Conservation (phyloP, 2,797 vertebrate species). For the Enteromius argenteus region DNA sequence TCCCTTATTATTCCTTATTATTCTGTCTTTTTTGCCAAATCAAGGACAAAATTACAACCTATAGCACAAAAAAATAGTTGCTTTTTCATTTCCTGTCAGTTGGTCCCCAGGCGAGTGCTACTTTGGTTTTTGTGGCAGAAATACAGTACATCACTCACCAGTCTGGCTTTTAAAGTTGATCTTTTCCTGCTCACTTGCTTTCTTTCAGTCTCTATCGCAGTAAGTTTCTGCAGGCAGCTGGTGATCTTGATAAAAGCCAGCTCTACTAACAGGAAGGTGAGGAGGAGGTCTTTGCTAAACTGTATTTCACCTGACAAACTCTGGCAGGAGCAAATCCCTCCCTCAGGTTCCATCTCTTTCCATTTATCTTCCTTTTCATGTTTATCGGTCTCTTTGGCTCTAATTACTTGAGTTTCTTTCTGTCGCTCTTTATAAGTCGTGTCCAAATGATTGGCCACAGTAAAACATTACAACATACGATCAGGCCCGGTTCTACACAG, state of each 20-base stretch:
- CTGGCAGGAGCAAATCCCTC: conserved; percentile 10
- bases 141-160: conserved; percentile 1
- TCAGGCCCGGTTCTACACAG: too few species aligned
- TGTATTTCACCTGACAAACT: conserved; percentile 30
- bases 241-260: conserved; percentile 44
- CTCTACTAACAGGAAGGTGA: conserved; percentile 33
- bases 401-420: background rate
- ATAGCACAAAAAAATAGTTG: background rate
- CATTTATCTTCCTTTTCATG: background rate
- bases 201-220: background rate
- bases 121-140: background rate
- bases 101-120: background rate
- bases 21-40: background rate
- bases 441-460: background rate
- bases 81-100: background rate
- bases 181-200: background rate
- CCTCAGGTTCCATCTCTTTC: conserved; percentile 5
- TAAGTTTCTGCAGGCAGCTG: conserved; percentile 7
- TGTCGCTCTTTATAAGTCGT: background rate
- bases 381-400: background rate
- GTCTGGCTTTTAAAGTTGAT: background rate
- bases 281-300: conserved; percentile 28
- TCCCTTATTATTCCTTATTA: background rate
- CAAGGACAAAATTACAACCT: background rate
- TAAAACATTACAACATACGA: background rate